Evolutionary conservation across 2,113 vertebrate species (phyloP), one percentile per base, ranked within the genome.

Genomic region (Pycnonotus jocosus): DNA sequence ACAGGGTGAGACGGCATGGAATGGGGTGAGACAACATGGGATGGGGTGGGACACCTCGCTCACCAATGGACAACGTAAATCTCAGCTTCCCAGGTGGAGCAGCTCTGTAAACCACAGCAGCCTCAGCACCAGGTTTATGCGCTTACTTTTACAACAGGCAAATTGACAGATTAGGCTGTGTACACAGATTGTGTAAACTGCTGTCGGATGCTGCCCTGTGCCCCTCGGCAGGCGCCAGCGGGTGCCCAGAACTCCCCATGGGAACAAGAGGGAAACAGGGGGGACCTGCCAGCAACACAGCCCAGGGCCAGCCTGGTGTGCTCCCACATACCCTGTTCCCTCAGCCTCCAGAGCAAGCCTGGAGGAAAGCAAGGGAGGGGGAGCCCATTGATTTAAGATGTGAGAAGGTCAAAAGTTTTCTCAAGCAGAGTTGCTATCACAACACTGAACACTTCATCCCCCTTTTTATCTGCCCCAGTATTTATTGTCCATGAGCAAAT

Each of bases 401-500:
- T 96, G 96, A 95, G 95, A 96, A 94, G 94, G 95, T 96, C 95
- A 96, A 93, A 96, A 97, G 96, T 95, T 97, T 96, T 92, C 95
- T 87, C 4, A 13, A 83, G 92, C 19, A 15, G 68, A 81, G 88
- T 48, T 96, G 90, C 93, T 91, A 95, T 93, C 96, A 95, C 68
- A 72, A 95, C 47, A 88, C 86, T 2, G 30, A 80, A 82, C 93
- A 96, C 91, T 95, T 94, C 92, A 92, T 95, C 95, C 87, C 61
- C 90, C 53, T 88, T 96, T 97, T 91, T 97, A 96, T 96, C 96
- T 95, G 92, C 81, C 73, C 83, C 86, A 95, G 96, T 94, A 70
- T 97, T 97, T 97, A 97, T 97, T 97, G 95, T 98, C 96, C 97
- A 94, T 92, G 82, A 89, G 97, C 97, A 98, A 98, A 98, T 97